Evolutionary conservation across 2,888 invertebrate species (phyloP).

Genomic region (Strigamia transsilvanica): DNA sequence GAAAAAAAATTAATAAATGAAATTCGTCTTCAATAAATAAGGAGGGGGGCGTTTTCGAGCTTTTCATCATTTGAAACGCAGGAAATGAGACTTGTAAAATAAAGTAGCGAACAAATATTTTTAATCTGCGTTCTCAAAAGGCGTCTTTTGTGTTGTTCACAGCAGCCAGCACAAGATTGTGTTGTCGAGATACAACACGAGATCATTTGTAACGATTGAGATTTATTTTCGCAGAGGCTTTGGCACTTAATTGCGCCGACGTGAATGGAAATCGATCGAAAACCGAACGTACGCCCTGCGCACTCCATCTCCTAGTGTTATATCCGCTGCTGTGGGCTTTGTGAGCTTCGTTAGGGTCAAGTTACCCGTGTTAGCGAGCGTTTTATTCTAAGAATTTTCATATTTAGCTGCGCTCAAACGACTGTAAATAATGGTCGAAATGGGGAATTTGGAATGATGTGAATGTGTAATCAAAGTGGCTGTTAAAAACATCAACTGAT

Average conservation of each 20-base stretch:
- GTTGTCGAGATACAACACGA: conserved; percentile 28
- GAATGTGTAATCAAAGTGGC: conserved; percentile 16
- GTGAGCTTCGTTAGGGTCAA: conserved; percentile 6
- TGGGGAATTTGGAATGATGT: background rate
- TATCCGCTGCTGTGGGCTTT: background rate
- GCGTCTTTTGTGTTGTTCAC: background rate
- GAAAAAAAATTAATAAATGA: too few species aligned
- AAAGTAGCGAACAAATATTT: conserved; percentile 16
- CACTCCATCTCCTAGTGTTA: background rate
- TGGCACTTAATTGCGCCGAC: conserved; percentile 22
- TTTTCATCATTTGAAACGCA: background rate
- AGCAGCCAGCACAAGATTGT: background rate
- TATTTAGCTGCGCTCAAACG: background rate
- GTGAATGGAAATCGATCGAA: conserved; percentile 33
- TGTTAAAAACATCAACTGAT: background rate
- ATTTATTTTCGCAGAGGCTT: conserved; percentile 22
- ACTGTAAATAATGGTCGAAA: too few species aligned
- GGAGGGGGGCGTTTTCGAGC: too few species aligned
- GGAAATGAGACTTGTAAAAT: background rate
- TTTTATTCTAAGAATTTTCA: background rate
- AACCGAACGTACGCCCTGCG: background rate
- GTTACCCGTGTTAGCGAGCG: background rate
- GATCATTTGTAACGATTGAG: conserved; percentile 49
- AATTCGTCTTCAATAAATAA: too few species aligned
- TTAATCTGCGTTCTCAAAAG: background rate